These are phyloP conservation scores for Synergus itoensis DNA, from an alignment of 2,888 invertebrate species.

Conservation along the genomic window DNA sequence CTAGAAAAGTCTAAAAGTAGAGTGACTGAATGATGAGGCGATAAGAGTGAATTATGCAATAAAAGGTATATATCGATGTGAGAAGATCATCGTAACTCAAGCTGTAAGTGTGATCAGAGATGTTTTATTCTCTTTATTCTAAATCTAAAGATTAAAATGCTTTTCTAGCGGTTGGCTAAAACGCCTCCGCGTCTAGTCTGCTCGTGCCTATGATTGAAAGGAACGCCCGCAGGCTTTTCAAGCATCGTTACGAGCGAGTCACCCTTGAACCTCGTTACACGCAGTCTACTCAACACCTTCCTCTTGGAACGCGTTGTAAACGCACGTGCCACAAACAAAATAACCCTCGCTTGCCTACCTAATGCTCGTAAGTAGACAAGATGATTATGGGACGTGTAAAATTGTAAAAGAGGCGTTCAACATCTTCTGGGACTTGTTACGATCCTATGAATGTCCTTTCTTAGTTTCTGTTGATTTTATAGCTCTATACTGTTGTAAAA, in stretches of 20 bases:
- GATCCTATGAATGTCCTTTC: conserved; percentile 4
- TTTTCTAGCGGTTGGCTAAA: conserved; percentile 40
- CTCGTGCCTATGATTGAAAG: conserved; percentile 55
- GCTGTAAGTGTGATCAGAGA: neutral
- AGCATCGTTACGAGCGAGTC: conserved; percentile 57
- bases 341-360: conserved; percentile 15
- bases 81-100: neutral
- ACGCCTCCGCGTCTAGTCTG: conserved; percentile 42
- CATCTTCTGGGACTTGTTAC: neutral
- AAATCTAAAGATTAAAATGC: conserved; percentile 22
- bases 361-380: conserved; percentile 34
- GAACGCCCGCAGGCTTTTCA: conserved; percentile 57
- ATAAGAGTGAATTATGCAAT: conserved; percentile 5
- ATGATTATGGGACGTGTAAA: conserved; percentile 32
- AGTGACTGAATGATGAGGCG: neutral
- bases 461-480: neutral
- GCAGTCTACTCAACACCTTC: conserved; percentile 58
- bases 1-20: neutral
- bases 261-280: conserved; percentile 60
- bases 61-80: conserved; percentile 28
- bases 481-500: neutral
- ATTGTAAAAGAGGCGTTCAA: neutral
- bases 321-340: conserved; percentile 50
- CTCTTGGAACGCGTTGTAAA: conserved; percentile 48
- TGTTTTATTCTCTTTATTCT: conserved; percentile 4